Conservation (phyloP, 2,888 invertebrate genomes). For the Lochmaea crataegi region DNA sequence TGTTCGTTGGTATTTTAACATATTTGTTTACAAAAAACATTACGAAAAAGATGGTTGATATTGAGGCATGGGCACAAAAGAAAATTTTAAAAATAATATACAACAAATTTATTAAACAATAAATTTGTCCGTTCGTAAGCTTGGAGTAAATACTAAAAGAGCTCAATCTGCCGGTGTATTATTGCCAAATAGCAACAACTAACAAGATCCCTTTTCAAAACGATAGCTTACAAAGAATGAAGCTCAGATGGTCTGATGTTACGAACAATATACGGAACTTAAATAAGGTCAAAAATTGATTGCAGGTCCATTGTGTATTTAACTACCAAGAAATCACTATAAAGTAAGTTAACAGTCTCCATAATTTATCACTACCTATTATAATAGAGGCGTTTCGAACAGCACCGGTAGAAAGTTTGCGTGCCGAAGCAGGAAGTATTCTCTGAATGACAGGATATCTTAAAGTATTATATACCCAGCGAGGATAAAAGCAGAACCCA, state of each 20-base stretch:
- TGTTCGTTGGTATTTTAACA: no score
- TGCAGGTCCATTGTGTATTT: neutral
- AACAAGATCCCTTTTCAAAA: no score
- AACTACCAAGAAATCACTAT: neutral
- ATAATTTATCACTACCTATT: neutral
- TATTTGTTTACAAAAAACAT: no score
- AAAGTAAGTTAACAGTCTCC: neutral
- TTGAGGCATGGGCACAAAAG: no score
- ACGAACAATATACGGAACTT: neutral
- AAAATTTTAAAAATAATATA: no score
- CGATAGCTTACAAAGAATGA: neutral
- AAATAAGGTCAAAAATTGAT: neutral
- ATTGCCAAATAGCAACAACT: no score
- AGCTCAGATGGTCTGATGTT: neutral
- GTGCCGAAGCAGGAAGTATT: neutral
- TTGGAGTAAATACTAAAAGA: no score
- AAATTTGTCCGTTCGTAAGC: no score
- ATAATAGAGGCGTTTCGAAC: neutral
- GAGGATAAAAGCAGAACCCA: neutral
- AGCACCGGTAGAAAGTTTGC: neutral
- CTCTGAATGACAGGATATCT: neutral
- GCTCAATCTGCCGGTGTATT: no score
- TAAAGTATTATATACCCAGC: neutral
- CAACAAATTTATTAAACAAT: no score
- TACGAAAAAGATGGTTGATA: no score